A percentile compares a stretch with the other conserved stretches of the same genome.
Conservation (phyloP, 2,888 invertebrate genomes). For the Thumatha senex region DNA sequence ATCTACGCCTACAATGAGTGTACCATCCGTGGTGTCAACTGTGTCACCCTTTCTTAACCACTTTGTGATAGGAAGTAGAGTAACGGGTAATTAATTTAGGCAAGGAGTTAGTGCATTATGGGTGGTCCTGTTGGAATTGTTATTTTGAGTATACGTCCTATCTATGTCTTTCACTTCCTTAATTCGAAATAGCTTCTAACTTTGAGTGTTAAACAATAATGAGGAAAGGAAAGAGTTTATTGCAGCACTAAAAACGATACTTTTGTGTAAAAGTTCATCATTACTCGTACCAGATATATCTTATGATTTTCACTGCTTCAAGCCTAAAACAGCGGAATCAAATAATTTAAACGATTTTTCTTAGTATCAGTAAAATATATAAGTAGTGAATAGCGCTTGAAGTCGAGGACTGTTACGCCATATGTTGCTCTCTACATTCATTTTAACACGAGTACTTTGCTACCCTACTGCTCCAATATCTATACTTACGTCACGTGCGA, state of each 20-base stretch:
- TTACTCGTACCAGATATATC: too few relatives aligned
- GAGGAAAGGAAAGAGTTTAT: too few relatives aligned
- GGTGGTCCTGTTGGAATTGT: background rate
- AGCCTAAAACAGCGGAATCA: too few relatives aligned
- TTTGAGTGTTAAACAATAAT: too few relatives aligned
- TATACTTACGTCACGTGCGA: conserved; percentile 63
- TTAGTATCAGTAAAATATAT: too few relatives aligned
- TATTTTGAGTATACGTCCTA: background rate
- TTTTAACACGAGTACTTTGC: conserved; percentile 20
- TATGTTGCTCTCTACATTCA: conserved; percentile 51
- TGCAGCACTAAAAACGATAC: too few relatives aligned
- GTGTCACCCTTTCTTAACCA: background rate
- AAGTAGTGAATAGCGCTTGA: background rate
- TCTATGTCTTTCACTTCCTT: too few relatives aligned
- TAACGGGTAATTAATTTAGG: background rate
- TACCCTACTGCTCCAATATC: conserved; percentile 16
- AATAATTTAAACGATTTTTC: too few relatives aligned
- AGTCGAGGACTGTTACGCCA: conserved; percentile 50
- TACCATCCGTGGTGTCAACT: background rate
- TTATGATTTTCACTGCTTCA: too few relatives aligned
- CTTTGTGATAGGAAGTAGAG: background rate
- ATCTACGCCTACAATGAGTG: background rate
- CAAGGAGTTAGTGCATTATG: background rate
- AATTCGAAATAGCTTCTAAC: too few relatives aligned
- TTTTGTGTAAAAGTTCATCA: too few relatives aligned